Evolutionary conservation across 2,888 invertebrate species (phyloP), one percentile per base, ranked within the genome.

Genomic region (Caenorhabditis sp.): DNA sequence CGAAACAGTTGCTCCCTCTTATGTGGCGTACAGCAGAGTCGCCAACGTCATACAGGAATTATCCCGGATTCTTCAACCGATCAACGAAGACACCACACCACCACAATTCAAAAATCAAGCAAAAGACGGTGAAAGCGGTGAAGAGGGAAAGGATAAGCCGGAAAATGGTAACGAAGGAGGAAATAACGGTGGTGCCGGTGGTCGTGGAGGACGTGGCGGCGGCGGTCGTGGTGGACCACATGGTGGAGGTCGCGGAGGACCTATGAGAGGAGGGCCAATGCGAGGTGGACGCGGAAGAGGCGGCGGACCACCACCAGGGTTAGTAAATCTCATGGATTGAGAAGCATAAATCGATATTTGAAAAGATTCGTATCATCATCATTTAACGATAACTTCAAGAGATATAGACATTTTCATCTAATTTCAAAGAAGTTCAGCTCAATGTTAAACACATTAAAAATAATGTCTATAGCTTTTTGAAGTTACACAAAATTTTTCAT

Each of bases 1-100:
- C 27, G 88, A 88, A 70, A 86, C 86, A 4, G 81, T 77, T 14
- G 88, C 87, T 2, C 84, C 87, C 2, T 81, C 87, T 0, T 78
- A 83, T 50, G 65, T 88, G 26, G 87, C 88, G 12, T 87, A 88
- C 62, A 68, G 76, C 53, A 69, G 88, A 27, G 81, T 88, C 10
- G 78, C 87, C n/a, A 83, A 81, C 3, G 87, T 87, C 7, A 76
- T 87, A 7, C 84, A 84, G 31, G 83, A 84, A 26, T 71, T 86
- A 20, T 70, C 78, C 10, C 65, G 84, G 58, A 76, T 84, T 17
- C 63, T 86, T 64, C 76, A 81, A 53, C 86, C 86, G 60, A 70
- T 79, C 20, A 71, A 75, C 31, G 79, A 79, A 27, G 79, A 79
- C 50, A 79, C 79, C 2, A 79, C 79, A n/a, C 79, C 79, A 49